These are phyloP conservation scores for Thunnus maccoyii DNA, from an alignment of 2,113 vertebrate genomes.

Conservation along the genomic window DNA sequence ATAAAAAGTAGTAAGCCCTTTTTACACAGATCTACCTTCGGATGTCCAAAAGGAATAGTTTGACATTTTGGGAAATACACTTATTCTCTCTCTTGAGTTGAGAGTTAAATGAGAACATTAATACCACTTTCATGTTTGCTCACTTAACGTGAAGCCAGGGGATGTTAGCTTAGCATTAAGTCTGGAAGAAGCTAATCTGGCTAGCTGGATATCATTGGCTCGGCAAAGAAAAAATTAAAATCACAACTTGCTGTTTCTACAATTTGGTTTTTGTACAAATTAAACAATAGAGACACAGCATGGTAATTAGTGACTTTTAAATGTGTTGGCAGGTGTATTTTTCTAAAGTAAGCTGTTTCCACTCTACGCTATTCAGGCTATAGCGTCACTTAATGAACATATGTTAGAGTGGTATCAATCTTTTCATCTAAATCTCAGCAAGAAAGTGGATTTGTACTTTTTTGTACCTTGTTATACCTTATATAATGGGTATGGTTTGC, in stretches of 20 bases:
- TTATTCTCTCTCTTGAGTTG: too few relatives aligned
- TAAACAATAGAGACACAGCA: too few relatives aligned
- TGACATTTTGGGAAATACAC: not conserved
- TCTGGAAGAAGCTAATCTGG: too few relatives aligned
- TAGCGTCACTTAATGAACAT: not conserved
- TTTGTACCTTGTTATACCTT: constrained; percentile 6
- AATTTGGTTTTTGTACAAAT: too few relatives aligned
- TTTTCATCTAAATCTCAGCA: not conserved
- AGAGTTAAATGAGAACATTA: too few relatives aligned
- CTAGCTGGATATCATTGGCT: too few relatives aligned
- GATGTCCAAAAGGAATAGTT: not conserved
- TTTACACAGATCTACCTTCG: not conserved
- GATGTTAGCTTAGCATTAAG: not conserved
- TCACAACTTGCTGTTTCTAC: too few relatives aligned
- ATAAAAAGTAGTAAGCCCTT: not conserved
- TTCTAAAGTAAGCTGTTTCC: too few relatives aligned
- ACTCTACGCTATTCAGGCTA: not conserved
- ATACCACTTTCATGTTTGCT: too few relatives aligned
- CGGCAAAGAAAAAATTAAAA: too few relatives aligned
- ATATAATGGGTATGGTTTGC: constrained; percentile 1
- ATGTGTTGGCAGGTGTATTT: too few relatives aligned
- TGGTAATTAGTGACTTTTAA: too few relatives aligned
- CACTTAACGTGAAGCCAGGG: not conserved
- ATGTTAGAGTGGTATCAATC: constrained; percentile 16
- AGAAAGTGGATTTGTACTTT: not conserved